Conservation (phyloP, 1,140 invertebrate species). For the Drosophila bifasciata region DNA sequence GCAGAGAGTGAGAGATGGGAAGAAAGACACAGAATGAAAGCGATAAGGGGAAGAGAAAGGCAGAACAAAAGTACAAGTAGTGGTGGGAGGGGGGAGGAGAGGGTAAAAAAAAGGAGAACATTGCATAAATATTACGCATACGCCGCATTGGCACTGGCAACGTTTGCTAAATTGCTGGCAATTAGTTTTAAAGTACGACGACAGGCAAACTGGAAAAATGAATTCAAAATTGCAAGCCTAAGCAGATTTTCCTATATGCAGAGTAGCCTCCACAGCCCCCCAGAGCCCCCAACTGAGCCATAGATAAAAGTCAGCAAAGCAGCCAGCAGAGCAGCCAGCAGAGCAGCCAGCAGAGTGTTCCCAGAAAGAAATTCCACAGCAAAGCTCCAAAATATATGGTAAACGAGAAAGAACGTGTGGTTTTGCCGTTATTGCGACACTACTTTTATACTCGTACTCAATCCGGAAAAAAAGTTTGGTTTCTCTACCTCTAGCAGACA, state of each 20-base stretch:
- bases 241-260: conserved; percentile 48
- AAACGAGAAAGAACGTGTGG: too few relatives aligned
- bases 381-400: too few relatives aligned
- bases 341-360: too few relatives aligned
- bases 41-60: too few relatives aligned
- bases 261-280: too few relatives aligned
- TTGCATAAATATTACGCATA: conserved; percentile 78
- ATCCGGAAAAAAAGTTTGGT: too few relatives aligned
- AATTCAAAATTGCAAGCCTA: conserved; percentile 68
- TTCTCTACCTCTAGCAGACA: too few relatives aligned
- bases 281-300: background rate
- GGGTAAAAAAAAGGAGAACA: conserved; percentile 13
- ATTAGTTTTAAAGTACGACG: conserved; percentile 77
- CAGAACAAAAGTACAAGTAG: background rate
- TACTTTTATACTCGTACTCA: too few relatives aligned
- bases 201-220: conserved; percentile 32
- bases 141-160: conserved; percentile 75
- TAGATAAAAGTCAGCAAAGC: too few relatives aligned
- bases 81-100: background rate
- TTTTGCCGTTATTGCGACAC: too few relatives aligned
- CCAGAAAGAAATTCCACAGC: too few relatives aligned
- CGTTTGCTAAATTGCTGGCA: conserved; percentile 80
- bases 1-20: background rate
- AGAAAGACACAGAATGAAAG: background rate
- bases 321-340: too few relatives aligned